Evolutionary conservation across 2,113 vertebrate genomes (phyloP).

Genomic region (Brienomyrus longianalis): DNA sequence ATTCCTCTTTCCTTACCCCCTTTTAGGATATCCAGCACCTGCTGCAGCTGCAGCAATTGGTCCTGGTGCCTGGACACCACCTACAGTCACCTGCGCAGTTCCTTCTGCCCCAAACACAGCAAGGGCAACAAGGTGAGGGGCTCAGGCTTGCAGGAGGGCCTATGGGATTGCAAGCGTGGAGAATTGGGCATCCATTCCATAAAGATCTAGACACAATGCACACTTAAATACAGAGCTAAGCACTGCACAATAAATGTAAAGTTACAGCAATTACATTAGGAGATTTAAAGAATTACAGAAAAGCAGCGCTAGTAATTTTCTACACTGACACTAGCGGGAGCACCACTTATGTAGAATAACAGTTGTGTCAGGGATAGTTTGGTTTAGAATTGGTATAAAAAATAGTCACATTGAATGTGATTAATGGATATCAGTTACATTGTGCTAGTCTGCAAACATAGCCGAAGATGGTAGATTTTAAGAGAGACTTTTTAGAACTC

Average conservation of each 20-base stretch:
- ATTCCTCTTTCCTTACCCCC: neutral
- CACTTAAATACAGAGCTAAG: neutral
- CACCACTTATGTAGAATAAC: neutral
- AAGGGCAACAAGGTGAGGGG: slow-evolving; percentile 80
- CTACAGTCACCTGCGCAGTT: slow-evolving; percentile 80
- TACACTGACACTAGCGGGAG: neutral
- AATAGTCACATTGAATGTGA: neutral
- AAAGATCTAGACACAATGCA: neutral
- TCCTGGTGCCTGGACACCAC: slow-evolving; percentile 77
- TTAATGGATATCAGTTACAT: neutral
- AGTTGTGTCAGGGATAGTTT: neutral
- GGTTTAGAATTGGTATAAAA: neutral
- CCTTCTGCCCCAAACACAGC: slow-evolving; percentile 80
- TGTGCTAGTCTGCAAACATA: neutral
- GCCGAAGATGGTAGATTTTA: neutral
- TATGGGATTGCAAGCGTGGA: neutral
- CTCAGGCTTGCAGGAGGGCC: neutral
- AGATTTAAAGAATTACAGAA: neutral
- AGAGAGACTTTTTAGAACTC: neutral
- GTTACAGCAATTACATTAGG: neutral
- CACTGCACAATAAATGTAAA: neutral
- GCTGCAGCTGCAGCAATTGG: slow-evolving; percentile 83
- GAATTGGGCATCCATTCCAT: neutral
- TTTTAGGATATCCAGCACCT: slow-evolving; percentile 82
- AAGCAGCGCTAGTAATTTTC: neutral